A percentile compares a stretch with the other conserved stretches of the same genome.
Conservation (phyloP, 2,113 vertebrate species). For the Fregetta grallaria region DNA sequence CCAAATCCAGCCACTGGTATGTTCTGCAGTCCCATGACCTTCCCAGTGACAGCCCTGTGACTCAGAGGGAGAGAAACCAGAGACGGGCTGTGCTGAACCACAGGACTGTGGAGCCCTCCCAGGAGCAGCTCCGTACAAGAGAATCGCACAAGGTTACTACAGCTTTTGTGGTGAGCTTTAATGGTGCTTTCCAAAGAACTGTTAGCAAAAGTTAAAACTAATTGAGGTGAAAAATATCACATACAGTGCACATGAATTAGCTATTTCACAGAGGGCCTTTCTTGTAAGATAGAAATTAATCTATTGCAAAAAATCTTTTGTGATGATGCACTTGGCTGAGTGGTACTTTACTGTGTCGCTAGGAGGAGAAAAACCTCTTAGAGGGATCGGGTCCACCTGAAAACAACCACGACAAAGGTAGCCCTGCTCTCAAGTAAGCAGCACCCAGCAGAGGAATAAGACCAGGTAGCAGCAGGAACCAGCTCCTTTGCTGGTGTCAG, state of each 20-base stretch:
- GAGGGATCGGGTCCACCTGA: not conserved
- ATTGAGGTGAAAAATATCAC: not conserved
- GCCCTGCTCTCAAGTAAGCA: not conserved
- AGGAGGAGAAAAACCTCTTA: not conserved
- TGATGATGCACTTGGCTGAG: not conserved
- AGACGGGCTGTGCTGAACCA: not conserved
- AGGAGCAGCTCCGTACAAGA: not conserved
- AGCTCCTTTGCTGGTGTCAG: not conserved
- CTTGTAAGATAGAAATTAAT: not conserved
- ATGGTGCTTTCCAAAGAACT: not conserved
- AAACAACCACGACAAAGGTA: not conserved
- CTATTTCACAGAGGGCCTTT: not conserved
- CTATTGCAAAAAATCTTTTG: not conserved
- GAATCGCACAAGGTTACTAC: not conserved
- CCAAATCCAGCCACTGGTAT: not conserved
- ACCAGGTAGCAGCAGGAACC: not conserved
- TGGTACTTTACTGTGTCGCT: not conserved
- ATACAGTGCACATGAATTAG: not conserved
- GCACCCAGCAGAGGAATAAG: not conserved
- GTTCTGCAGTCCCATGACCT: constrained; percentile 18
- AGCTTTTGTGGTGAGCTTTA: not conserved
- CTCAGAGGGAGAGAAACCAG: constrained; percentile 11
- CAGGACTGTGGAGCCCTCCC: not conserved
- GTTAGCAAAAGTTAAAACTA: not conserved
- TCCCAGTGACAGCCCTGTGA: not conserved